Evolutionary conservation across 1,140 invertebrate genomes (phyloP).

Genomic region (Drosophila sp.): DNA sequence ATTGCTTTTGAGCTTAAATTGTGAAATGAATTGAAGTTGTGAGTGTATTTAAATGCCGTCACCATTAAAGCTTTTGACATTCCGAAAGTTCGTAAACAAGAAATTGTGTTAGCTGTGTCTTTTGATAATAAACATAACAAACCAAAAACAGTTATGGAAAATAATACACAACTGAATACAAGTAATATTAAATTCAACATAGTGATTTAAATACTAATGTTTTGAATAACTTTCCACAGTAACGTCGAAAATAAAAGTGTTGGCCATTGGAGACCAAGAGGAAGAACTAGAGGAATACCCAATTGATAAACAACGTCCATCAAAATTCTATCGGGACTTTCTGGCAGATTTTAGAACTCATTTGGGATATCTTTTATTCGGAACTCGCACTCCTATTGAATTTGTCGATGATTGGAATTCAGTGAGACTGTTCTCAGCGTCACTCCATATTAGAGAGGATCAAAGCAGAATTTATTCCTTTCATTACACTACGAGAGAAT

Average conservation of each 20-base stretch:
- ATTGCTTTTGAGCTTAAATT: conserved; percentile 3
- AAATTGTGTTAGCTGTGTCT: neutral
- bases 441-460: neutral
- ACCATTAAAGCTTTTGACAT: conserved; percentile 11
- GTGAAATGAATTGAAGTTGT: conserved; percentile 15
- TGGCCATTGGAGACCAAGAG: conserved; percentile 15
- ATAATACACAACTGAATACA: neutral
- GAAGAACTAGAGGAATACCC: neutral
- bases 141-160: conserved; percentile 8
- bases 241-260: neutral
- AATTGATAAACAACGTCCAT: neutral
- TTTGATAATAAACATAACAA: neutral
- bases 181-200: neutral
- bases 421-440: neutral
- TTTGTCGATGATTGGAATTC: conserved; percentile 17
- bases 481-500: neutral
- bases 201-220: neutral
- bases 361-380: conserved; percentile 11
- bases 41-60: neutral
- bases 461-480: conserved; percentile 19
- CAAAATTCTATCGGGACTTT: neutral
- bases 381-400: neutral
- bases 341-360: neutral
- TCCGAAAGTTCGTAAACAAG: neutral
- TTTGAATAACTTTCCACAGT: neutral